Percentiles rank a stretch among this genome's conserved stretches.
Conservation (phyloP, 2,797 vertebrate genomes). For the Fratercula arctica region DNA sequence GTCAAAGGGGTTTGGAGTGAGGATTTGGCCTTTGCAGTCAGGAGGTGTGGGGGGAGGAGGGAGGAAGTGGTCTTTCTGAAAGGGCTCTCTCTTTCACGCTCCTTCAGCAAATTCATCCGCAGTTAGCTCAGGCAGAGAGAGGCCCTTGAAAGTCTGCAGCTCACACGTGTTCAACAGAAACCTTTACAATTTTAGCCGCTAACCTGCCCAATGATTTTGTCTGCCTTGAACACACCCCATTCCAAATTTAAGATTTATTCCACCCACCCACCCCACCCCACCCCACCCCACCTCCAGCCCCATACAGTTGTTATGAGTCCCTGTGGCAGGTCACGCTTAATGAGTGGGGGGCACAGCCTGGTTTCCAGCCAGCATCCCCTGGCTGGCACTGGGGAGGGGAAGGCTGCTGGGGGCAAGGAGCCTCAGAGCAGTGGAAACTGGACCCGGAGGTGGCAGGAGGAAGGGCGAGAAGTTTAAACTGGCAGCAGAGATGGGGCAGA, state of each 20-base stretch:
- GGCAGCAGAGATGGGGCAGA: not conserved
- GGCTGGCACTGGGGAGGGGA: not conserved
- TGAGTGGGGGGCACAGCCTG: not conserved
- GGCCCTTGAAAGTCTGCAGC: not conserved
- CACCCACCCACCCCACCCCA: no score
- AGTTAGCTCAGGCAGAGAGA: not conserved
- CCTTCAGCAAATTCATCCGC: not conserved
- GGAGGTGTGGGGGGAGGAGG: not conserved
- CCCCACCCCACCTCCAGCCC: no score
- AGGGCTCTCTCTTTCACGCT: not conserved
- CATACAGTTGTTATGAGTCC: accelerated
- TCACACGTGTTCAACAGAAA: slow-evolving; percentile 3
- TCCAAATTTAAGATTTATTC: not conserved
- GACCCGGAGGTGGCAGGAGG: not conserved
- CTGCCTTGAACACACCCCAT: not conserved
- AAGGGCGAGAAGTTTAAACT: not conserved
- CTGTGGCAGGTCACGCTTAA: not conserved
- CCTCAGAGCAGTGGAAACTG: not conserved
- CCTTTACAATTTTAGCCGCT: not conserved
- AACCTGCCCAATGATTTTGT: not conserved
- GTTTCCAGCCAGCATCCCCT: not conserved
- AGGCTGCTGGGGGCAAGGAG: not conserved
- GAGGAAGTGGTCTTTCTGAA: not conserved
- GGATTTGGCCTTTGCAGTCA: not conserved
- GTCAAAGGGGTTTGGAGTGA: not conserved